These are phyloP conservation scores for Embiotoca jacksoni DNA, from an alignment of 2,113 vertebrate genomes.

Conservation along the genomic window DNA sequence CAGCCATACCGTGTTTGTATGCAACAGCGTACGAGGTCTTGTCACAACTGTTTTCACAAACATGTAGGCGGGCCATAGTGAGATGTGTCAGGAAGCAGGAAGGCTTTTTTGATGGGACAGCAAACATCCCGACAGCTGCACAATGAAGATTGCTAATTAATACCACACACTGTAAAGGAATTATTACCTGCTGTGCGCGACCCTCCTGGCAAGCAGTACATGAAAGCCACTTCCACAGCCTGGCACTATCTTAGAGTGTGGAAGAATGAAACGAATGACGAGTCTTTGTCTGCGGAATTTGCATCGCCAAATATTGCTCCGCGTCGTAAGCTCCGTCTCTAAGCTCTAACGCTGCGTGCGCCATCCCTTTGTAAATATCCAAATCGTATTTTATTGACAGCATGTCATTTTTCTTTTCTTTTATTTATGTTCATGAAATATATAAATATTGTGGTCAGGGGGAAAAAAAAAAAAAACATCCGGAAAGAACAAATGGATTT, in stretches of 20 bases:
- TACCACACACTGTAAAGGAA: conserved; percentile 48
- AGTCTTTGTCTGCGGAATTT: conserved; percentile 24
- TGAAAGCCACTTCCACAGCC: conserved; percentile 58
- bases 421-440: neutral
- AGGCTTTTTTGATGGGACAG: conserved; percentile 32
- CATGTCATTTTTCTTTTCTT: neutral
- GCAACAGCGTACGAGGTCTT: conserved; percentile 12
- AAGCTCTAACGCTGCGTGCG: neutral
- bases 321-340: neutral
- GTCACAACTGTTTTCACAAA: conserved; percentile 30
- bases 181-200: conserved; percentile 63
- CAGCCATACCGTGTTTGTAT: conserved; percentile 2
- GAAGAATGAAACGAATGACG: conserved; percentile 8
- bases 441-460: neutral
- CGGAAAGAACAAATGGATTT: neutral
- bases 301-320: conserved; percentile 1
- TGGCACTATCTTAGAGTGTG: conserved; percentile 20
- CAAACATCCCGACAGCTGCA: conserved; percentile 55
- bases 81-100: conserved; percentile 47
- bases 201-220: conserved; percentile 41
- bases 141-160: conserved; percentile 69
- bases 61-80: conserved; percentile 39
- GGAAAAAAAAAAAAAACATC: neutral
- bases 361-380: neutral
- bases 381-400: conserved; percentile 1